Evolutionary conservation across 2,888 invertebrate species (phyloP), one percentile per base, ranked within the genome.

Genomic region (Mylabris sibirica): DNA sequence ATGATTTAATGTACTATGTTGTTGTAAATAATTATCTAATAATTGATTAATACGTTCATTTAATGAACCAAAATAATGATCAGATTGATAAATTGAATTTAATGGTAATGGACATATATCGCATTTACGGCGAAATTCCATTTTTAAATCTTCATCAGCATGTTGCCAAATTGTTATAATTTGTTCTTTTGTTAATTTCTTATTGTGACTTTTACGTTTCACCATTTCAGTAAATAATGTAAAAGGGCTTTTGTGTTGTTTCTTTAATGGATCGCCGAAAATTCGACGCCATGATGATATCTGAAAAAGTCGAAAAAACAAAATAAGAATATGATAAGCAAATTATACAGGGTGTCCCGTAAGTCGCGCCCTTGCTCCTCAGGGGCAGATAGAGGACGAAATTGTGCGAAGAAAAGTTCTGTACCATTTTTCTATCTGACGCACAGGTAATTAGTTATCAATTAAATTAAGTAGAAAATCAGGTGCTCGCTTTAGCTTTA

Each of bases 11-110:
- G 64, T 88, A 83, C 38, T 85, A 85, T 65, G 34, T 30, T 63
- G 68, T 20, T 62, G 63, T 17, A 89, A 80, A 81, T 91, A 93
- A 30, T 86, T 85, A 2, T 89, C 87, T 59, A 96, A 87, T 9
- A 95, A 79, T 12, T 85, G 83, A 70, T 94, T 91, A 64, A 98
- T 83, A 59, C 90, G 90, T 85, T 99, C 99, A 6, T 93, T 93
- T 5, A 98, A 87, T 0, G 93, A 91, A 8, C 97, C 97, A 76
- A 95, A 93, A 79, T 92, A 89, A 64, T 88, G 87, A 81, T 94
- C 92, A 0, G 96, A 93, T 20, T 92, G 90, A 78, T 89, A 91
- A 60, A 87, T 85, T 3, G 93, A 88, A 17, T 88, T 87, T 0
- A 93, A 83, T 0, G 98, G 95, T 81, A 96, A 95, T 0, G 94